Evolutionary conservation across 2,113 vertebrate species (phyloP), one percentile per base, ranked within the genome.

Genomic region (Leiothrix lutea): DNA sequence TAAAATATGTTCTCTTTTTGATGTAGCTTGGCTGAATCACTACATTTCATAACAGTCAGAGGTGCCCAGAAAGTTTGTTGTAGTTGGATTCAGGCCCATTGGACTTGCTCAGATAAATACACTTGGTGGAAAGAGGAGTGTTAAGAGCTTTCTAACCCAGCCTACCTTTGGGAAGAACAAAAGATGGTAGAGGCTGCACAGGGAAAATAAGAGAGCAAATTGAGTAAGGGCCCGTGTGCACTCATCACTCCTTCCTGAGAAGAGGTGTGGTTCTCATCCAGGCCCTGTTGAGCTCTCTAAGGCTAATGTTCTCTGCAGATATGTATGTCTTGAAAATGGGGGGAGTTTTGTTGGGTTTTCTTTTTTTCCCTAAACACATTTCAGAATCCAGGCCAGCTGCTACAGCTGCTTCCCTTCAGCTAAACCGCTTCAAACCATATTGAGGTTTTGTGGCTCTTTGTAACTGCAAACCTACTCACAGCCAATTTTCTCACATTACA

Each of bases 361-460:
- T 48, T 42, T 44, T 51, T 54, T 51, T n/a, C 7, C 25, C 25
- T 22, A n/a, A 83, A 70, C 28, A 56, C n/a, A 18, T 62, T 69
- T 92, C 50, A 92, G 57, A 85, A 85, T 48, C 42, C 19, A 85
- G 50, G 35, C 25, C 82, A 92, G 78, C 42, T 80, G 40, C 65
- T 90, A 26, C 47, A 73, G 45, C 36, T 78, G 21, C 31, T 57
- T 90, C 42, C 40, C 21, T 88, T 90, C 86, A 90, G 64, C 54
- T 80, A 91, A 88, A 57, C 56, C 0, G 0, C 75, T 80, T 91
- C 80, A 94, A 88, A 71, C 50, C 28, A 3, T 20, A 14, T 19
- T 48, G 48, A 77, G 62, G 42, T 80, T 94, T 94, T 92, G 64
- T 57, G 71, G 36, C 42, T 77, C 67, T 80, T 71, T 22, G 36